Evolutionary conservation across 2,888 invertebrate genomes (phyloP).

Genomic region (Halictus quadricinctus): DNA sequence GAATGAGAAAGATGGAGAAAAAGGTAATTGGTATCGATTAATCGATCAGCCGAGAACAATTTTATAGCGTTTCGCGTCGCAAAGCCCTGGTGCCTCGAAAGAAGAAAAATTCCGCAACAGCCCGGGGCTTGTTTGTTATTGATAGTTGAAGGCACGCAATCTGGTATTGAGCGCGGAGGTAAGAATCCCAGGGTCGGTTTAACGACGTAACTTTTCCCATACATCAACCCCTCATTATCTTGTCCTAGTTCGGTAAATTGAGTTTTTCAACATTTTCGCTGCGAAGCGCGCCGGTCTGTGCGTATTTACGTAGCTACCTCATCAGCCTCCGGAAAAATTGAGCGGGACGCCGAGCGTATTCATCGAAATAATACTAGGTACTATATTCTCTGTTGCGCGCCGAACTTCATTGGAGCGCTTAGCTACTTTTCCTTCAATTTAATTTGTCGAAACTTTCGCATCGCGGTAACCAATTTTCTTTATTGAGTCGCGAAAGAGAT

Average conservation of each 20-base stretch:
- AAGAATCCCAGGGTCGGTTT: constrained; percentile 41
- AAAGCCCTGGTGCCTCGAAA: constrained; percentile 27
- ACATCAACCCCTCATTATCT: constrained; percentile 52
- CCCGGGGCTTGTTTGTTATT: constrained; percentile 43
- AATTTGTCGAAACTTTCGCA: not conserved
- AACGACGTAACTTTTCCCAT: constrained; percentile 54
- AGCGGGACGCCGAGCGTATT: not conserved
- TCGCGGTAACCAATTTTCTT: not conserved
- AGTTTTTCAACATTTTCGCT: constrained; percentile 30
- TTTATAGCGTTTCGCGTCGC: constrained; percentile 26
- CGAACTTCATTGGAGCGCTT: not conserved
- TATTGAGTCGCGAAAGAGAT: not conserved
- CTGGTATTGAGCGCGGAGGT: constrained; percentile 33
- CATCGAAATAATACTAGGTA: not conserved
- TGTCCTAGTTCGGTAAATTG: constrained; percentile 38
- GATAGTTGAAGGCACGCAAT: constrained; percentile 57
- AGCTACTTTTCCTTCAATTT: not conserved
- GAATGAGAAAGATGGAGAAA: not conserved
- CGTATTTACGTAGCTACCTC: not conserved
- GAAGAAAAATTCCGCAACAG: constrained; percentile 38
- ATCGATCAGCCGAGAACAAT: constrained; percentile 41
- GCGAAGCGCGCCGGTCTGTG: not conserved
- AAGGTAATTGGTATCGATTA: constrained; percentile 40
- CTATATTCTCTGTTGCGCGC: not conserved
- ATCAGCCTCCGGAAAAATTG: not conserved